Percentiles rank a stretch among this genome's conserved stretches.
Conservation (phyloP, 2,797 vertebrate genomes). For the Premnoplex brunnescens region DNA sequence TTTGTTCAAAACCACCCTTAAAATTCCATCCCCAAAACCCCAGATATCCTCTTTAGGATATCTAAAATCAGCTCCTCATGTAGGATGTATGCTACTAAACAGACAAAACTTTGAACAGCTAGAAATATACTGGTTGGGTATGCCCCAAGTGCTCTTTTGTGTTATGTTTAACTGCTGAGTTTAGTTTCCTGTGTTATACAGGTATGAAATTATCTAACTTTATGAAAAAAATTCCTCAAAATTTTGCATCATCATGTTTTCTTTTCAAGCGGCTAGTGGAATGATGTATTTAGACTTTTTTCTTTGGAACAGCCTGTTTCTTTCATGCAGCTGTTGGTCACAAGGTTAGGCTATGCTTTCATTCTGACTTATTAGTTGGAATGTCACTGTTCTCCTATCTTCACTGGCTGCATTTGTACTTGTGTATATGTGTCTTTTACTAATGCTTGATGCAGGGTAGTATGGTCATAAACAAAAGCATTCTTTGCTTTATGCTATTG, state of each 20-base stretch:
- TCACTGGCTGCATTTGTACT: not conserved
- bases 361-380: not conserved
- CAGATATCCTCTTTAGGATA: not conserved
- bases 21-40: not conserved
- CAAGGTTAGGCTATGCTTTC: not conserved
- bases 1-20: not conserved
- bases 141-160: not conserved
- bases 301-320: not conserved
- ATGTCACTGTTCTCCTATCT: not conserved
- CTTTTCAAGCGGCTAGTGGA: not conserved
- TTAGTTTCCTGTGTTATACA: not conserved
- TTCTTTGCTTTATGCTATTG: not conserved
- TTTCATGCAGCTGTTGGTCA: not conserved
- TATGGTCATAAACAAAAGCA: not conserved
- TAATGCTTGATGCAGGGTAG: not conserved
- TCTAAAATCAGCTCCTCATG: not conserved
- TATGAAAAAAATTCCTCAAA: not conserved
- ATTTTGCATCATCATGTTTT: not conserved
- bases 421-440: not conserved
- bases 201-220: not conserved
- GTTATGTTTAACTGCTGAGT: not conserved
- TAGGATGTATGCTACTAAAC: not conserved
- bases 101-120: not conserved
- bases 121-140: not conserved
- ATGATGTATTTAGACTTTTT: not conserved